phyloP scores from a whole-genome alignment of 2,888 invertebrate genomes.

The Heliothis peltigera region DNA sequence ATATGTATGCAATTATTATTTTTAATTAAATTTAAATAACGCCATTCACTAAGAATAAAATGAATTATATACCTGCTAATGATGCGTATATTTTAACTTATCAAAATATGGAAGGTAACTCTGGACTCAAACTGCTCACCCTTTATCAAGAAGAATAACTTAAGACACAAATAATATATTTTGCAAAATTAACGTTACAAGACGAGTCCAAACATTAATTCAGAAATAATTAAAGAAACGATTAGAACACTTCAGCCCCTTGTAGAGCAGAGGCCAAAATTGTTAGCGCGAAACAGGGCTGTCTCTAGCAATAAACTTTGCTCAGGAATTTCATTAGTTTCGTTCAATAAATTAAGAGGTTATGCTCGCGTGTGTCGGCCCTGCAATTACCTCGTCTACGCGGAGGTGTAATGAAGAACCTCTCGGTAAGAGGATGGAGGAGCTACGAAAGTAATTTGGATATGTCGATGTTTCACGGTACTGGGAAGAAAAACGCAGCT shows the following conservation, averaged over 20 bases:
- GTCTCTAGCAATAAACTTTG: conserved; percentile 88
- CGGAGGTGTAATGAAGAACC: conserved; percentile 86
- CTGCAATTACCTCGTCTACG: conserved; percentile 87
- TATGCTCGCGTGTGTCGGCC: conserved; percentile 89
- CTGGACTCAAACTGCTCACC: background rate
- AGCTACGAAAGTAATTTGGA: conserved; percentile 65
- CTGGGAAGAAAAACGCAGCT: conserved; percentile 8
- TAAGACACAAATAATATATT: conserved; percentile 50
- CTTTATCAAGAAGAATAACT: conserved; percentile 5
- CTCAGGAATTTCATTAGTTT: conserved; percentile 90
- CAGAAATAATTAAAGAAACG: conserved; percentile 88
- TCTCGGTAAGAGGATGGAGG: conserved; percentile 67
- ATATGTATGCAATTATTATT: background rate
- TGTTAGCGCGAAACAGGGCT: conserved; percentile 86
- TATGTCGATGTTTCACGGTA: conserved; percentile 55
- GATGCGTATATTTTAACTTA: background rate
- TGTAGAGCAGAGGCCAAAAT: conserved; percentile 77
- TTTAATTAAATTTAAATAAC: background rate
- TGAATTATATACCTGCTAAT: too few species aligned
- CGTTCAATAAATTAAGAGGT: conserved; percentile 90
- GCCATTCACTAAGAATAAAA: too few species aligned
- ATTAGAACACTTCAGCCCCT: conserved; percentile 77
- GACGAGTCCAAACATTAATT: conserved; percentile 81
- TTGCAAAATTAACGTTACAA: conserved; percentile 72
- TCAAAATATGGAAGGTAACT: background rate